Percentiles rank a stretch among this genome's conserved stretches.
These are phyloP conservation scores for Chouioia cunea DNA, from an alignment of 2,888 invertebrate species.

Conservation along the genomic window DNA sequence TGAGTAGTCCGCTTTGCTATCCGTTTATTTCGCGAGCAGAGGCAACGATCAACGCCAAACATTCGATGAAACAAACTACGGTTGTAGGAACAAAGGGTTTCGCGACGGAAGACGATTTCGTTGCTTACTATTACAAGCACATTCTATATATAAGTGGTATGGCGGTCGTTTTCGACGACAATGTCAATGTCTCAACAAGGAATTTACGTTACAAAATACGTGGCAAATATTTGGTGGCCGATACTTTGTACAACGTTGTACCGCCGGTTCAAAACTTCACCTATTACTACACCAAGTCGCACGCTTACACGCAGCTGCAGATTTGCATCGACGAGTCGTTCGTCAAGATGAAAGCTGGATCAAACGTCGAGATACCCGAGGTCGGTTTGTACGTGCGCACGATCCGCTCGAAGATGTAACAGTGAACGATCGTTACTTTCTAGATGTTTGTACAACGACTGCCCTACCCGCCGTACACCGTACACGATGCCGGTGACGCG, in stretches of 20 bases:
- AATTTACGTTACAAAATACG: conserved; percentile 58
- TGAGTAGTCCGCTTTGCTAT: too few species aligned
- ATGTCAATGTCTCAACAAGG: conserved; percentile 45
- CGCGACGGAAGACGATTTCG: too few species aligned
- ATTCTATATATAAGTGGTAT: conserved; percentile 47
- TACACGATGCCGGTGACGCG: conserved; percentile 50
- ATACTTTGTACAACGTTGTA: conserved; percentile 48
- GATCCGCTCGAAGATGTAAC: conserved; percentile 27
- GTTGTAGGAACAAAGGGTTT: too few species aligned
- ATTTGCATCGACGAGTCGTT: conserved; percentile 59
- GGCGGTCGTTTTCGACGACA: conserved; percentile 56
- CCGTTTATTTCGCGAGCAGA: too few species aligned
- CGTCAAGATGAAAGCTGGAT: conserved; percentile 48
- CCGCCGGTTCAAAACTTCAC: conserved; percentile 16
- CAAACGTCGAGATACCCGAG: too few species aligned
- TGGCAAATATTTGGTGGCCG: conserved; percentile 44
- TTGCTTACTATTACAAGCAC: too few species aligned
- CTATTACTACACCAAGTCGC: background rate
- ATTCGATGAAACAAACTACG: too few species aligned
- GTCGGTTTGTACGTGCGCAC: background rate
- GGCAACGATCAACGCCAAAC: too few species aligned
- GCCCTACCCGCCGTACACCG: conserved; percentile 43
- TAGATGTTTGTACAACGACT: conserved; percentile 31
- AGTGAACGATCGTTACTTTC: too few species aligned
- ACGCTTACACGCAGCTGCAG: conserved; percentile 55